These are phyloP conservation scores for Odontomyia ornata DNA, from an alignment of 2,888 invertebrate species.

Conservation along the genomic window DNA sequence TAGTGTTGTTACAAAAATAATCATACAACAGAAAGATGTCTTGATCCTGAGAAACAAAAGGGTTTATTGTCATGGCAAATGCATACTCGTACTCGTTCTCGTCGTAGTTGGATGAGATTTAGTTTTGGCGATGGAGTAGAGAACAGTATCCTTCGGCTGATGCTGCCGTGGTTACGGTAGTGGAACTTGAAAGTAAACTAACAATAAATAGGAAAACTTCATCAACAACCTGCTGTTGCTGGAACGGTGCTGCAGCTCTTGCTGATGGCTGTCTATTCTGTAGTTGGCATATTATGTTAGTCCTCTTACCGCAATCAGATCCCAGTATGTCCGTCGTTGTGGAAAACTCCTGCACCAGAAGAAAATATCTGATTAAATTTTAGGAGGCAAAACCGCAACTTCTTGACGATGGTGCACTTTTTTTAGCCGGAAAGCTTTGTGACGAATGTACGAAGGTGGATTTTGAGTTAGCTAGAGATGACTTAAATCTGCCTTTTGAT, in stretches of 20 bases:
- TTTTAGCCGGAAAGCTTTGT: neutral
- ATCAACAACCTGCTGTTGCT: neutral
- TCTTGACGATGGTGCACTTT: neutral
- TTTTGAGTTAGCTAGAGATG: slow-evolving; percentile 10
- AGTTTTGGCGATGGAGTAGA: neutral
- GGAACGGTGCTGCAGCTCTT: neutral
- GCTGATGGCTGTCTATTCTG: too few relatives aligned
- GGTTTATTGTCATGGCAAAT: neutral
- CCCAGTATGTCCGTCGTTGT: neutral
- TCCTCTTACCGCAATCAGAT: slow-evolving; percentile 4
- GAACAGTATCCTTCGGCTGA: too few relatives aligned
- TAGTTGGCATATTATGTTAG: slow-evolving; percentile 5
- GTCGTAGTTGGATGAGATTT: neutral
- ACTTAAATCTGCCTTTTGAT: slow-evolving; percentile 15
- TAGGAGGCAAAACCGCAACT: neutral
- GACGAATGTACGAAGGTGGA: neutral
- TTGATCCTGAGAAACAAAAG: neutral
- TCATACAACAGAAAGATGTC: neutral
- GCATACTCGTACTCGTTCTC: too few relatives aligned
- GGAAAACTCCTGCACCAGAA: neutral
- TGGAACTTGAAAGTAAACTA: neutral
- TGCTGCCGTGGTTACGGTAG: too few relatives aligned
- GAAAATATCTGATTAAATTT: slow-evolving; percentile 34
- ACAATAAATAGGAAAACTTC: neutral
- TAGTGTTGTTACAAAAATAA: neutral